Evolutionary conservation across 2,797 vertebrate species (phyloP), one percentile per base, ranked within the genome.

Genomic region (Pangasius sanitwongsei): DNA sequence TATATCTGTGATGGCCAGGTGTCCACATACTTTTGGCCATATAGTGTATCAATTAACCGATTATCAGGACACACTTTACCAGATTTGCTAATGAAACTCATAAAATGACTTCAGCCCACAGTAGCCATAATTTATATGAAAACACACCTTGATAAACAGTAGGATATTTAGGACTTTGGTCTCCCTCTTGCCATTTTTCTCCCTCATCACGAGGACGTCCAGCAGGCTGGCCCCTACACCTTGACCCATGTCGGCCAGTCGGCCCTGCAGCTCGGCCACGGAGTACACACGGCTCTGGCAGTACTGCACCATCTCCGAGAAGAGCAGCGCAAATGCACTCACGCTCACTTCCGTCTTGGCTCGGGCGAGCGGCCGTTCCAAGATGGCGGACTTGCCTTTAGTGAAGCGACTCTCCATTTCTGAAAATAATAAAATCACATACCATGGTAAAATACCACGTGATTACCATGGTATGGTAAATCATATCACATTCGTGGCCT

Each of bases 261-360:
- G 97, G 0, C 96, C 96, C 93, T 99, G 98, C 37, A 99, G 97
- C 95, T 98, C 98, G 0, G 97, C 96, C 91, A 99, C 98, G 0
- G 98, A 99, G 95, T 98, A 98, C 7, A 99, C 98, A 0, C 98
- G 97, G 92, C 97, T 97, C 96, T 99, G 98, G 87, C 98, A 99
- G 94, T 99, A 99, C 96, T 99, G 98, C 0, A 99, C 98, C 94
- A 99, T 97, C 96, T 99, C 98, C 0, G 98, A 99, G 96, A 99
- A 99, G 9, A 99, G 97, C 28, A 99, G 95, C 0, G 98, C 97
- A 59, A 99, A 99, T 12, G 97, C 97, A 25, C 98, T 97, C 81
- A 98, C 94, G 41, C 96, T 97, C 44, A 99, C 97, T 91, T 98
- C 98, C 0, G 96, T 97, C 92, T 98, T 98, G 0, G 97, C 97